Evolutionary conservation across 2,797 vertebrate species (phyloP).

Genomic region (Psittacula echo): DNA sequence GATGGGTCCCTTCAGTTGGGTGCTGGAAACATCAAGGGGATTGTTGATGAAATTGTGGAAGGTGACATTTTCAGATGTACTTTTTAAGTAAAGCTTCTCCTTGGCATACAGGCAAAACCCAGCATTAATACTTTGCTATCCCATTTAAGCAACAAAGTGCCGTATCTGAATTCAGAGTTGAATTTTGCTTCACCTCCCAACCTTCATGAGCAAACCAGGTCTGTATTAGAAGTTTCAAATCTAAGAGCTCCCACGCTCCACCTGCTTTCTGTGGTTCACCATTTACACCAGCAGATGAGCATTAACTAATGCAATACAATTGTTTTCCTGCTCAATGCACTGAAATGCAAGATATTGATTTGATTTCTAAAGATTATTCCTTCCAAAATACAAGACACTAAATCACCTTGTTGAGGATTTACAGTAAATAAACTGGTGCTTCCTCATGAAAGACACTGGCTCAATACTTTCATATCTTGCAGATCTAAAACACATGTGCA

Average conservation of each 20-base stretch:
- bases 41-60: not conserved
- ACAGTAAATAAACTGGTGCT: not conserved
- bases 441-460: not conserved
- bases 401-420: not conserved
- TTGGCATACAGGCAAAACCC: not conserved
- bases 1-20: not conserved
- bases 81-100: not conserved
- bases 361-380: not conserved
- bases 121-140: not conserved
- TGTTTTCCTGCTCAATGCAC: not conserved
- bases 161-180: not conserved
- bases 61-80: not conserved
- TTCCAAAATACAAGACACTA: not conserved
- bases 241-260: not conserved
- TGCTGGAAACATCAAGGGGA: not conserved
- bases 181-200: not conserved
- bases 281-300: not conserved
- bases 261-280: not conserved
- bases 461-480: not conserved
- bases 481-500: accelerated
- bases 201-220: not conserved
- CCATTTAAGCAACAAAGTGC: not conserved
- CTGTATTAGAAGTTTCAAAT: not conserved
- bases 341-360: not conserved
- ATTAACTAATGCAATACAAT: not conserved